Conservation (phyloP, 2,113 vertebrate species). For the Struthidea cinerea region DNA sequence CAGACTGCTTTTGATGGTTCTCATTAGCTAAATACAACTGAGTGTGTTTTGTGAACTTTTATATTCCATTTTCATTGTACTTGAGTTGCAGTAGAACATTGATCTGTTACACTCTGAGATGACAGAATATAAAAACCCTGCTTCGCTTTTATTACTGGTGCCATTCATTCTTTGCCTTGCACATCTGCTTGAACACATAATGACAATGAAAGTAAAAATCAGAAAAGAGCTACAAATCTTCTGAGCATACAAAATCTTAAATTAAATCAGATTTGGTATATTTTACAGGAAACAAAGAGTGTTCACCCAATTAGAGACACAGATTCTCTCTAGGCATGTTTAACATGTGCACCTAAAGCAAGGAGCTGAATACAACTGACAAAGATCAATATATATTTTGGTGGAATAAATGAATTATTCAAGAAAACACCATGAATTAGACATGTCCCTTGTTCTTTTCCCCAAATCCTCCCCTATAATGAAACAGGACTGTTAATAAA, state of each 20-base stretch:
- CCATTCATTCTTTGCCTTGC: not conserved
- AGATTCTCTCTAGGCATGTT: not conserved
- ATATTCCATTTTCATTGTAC: not conserved
- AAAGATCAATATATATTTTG: not conserved
- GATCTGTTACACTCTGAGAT: not conserved
- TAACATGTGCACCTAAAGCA: not conserved
- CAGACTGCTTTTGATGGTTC: not conserved
- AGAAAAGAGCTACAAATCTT: not conserved
- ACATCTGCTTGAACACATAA: not conserved
- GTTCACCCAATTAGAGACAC: not conserved
- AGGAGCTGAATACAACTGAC: not conserved
- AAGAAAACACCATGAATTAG: not conserved
- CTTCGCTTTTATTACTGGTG: not conserved
- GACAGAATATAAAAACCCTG: not conserved
- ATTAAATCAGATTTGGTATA: not conserved
- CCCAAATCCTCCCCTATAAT: not conserved
- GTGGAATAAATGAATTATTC: not conserved
- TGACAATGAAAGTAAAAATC: not conserved
- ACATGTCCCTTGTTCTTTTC: not conserved
- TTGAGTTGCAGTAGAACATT: not conserved
- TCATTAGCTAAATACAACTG: not conserved
- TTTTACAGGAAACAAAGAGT: not conserved
- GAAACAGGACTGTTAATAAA: not conserved
- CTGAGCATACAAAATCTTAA: not conserved
- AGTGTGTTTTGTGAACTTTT: not conserved